Conservation (phyloP, 1,140 invertebrate species). For the Panulirus ornatus region DNA sequence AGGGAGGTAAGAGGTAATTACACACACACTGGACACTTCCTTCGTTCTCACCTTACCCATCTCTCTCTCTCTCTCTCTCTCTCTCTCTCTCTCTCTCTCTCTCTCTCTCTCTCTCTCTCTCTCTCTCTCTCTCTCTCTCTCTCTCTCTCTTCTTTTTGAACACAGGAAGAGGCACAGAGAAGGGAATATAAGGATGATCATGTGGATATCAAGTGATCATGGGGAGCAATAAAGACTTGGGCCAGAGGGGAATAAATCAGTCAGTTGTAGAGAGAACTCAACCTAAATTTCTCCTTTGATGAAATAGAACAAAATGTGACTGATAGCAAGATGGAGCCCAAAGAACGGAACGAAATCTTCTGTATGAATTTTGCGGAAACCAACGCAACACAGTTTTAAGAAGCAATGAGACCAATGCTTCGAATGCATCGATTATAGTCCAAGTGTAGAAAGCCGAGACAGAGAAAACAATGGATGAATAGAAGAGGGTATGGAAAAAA, state of each 20-base stretch:
- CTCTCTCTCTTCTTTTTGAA: constrained; percentile 5
- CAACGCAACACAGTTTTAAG: no score
- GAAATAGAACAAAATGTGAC: no score
- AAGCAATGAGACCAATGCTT: no score
- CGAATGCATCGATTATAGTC: no score
- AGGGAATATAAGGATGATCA: background rate
- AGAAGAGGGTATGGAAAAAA: background rate
- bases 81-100: background rate
- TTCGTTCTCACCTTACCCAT: no score
- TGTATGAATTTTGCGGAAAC: no score
- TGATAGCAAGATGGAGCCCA: no score
- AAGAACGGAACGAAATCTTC: no score
- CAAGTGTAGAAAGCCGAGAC: background rate
- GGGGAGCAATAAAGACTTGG: background rate
- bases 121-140: constrained; percentile 14
- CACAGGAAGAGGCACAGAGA: background rate
- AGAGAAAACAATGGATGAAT: background rate
- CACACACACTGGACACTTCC: no score
- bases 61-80: background rate
- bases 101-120: background rate
- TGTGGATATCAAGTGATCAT: background rate
- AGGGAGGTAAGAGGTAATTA: no score
- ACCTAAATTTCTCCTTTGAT: background rate
- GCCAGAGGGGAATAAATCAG: background rate
- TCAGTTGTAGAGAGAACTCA: background rate